phyloP scores from a whole-genome alignment of 1,140 invertebrate species.

The Brachionus rotundiformis region DNA sequence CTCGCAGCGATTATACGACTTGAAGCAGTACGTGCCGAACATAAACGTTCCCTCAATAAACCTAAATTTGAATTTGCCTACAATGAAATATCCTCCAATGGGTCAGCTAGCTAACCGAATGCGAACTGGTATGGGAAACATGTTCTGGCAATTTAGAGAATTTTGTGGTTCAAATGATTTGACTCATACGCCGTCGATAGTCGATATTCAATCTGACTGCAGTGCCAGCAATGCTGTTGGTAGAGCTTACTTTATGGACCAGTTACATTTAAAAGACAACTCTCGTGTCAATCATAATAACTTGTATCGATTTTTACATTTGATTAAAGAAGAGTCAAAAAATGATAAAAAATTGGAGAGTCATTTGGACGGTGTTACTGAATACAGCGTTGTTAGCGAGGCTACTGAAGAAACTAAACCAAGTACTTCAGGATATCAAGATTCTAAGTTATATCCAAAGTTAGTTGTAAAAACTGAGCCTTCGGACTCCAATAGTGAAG shows the following conservation, averaged over 20 bases:
- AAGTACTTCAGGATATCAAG: not conserved
- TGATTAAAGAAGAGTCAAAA: slow-evolving; percentile 29
- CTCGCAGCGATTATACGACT: slow-evolving; percentile 17
- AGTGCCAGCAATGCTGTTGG: slow-evolving; percentile 46
- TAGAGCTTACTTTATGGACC: slow-evolving; percentile 40
- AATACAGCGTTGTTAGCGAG: not conserved
- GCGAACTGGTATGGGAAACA: slow-evolving; percentile 43
- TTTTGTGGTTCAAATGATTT: slow-evolving; percentile 51
- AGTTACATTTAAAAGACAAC: not conserved
- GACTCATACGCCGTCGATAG: slow-evolving; percentile 36
- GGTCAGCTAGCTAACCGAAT: slow-evolving; percentile 44
- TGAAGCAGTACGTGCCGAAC: slow-evolving; percentile 41
- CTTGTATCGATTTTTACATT: slow-evolving; percentile 32
- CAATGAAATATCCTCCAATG: slow-evolving; percentile 46
- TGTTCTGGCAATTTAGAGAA: slow-evolving; percentile 48
- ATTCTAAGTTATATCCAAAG: not conserved
- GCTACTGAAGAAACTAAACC: not conserved
- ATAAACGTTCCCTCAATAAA: slow-evolving; percentile 35
- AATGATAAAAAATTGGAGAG: not conserved
- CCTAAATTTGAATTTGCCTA: slow-evolving; percentile 23
- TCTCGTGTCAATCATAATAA: slow-evolving; percentile 8
- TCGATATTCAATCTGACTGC: slow-evolving; percentile 35
- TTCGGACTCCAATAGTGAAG: not conserved
- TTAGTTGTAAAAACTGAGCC: not conserved
- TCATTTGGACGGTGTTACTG: not conserved